Percentiles rank a stretch among this genome's conserved stretches.
phyloP scores from a whole-genome alignment of 2,113 vertebrate genomes.

The Crotalus horridus region DNA sequence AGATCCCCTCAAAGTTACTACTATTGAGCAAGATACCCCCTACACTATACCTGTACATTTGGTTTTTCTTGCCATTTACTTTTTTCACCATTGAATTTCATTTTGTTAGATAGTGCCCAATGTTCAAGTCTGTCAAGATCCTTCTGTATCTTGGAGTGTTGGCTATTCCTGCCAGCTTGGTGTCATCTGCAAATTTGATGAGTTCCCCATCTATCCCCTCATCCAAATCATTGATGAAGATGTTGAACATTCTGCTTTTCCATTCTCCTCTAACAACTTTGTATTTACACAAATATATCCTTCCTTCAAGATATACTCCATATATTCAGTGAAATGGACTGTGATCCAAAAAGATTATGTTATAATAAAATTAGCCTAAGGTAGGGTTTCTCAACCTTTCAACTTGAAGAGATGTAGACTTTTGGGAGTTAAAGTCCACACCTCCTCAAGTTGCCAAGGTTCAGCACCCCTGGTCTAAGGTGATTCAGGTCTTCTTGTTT shows the following conservation, averaged over 20 bases:
- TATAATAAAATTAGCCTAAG: background rate
- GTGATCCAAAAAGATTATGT: background rate
- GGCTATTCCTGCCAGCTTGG: too few species aligned
- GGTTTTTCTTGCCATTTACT: too few species aligned
- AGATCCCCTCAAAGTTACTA: too few species aligned
- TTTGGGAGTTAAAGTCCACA: background rate
- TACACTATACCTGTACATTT: too few species aligned
- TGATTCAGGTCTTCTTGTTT: background rate
- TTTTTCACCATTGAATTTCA: too few species aligned
- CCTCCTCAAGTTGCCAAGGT: background rate
- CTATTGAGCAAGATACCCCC: too few species aligned
- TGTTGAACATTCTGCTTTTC: background rate
- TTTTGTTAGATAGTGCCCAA: too few species aligned
- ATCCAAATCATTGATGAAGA: too few species aligned
- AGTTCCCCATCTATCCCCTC: too few species aligned
- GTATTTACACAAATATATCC: background rate
- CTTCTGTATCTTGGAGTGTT: too few species aligned
- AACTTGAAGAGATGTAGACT: background rate
- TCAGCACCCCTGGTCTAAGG: background rate
- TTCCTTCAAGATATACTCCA: background rate
- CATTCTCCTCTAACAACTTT: background rate
- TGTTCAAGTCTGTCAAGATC: too few species aligned
- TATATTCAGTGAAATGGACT: background rate
- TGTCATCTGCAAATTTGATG: too few species aligned
- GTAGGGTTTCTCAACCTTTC: background rate